Evolutionary conservation across 1,140 invertebrate species (phyloP), one percentile per base, ranked within the genome.

Genomic region (Cotesia chilonis): DNA sequence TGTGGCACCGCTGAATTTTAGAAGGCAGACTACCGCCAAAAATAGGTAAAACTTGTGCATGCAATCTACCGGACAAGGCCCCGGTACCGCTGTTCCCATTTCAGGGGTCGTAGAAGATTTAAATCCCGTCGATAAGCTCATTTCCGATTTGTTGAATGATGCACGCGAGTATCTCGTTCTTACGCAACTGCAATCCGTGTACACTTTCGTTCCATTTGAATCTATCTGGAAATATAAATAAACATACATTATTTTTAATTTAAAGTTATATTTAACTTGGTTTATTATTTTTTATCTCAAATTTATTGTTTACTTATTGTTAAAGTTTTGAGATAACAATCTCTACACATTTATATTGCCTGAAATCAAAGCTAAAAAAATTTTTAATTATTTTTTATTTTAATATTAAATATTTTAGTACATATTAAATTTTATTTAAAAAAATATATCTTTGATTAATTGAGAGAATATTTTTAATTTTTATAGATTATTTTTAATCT

Each of bases 41-140:
- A 92, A 93, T 28, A 91, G 87, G 67, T 91, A 90, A 76, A 92
- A 92, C 75, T 90, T 88, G 2, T 87, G 85, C 74, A 89, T 87
- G 75, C 92, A 93, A 77, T 92, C 90, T 0, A 92, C 90, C 0
- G 88, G 86, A 80, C 92, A 93, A 9, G 90, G 87, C n/a, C 91
- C 91, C 0, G 89, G 87, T 41, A 83, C 78, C 0, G 90, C 90
- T 28, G 85, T 86, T 3, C 90, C 90, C 7, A 80, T 77, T 4
- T 60, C 57, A 28, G 20, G 20, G 6, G 7, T 20, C 17, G 9
- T 38, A 47, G 20, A 54, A 66, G 72, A 64, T 73, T 76, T 4
- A 20, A 57, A 0, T 74, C 64, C 71, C 4, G 20, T 14, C 14
- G 10, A 76, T 67, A 2, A 75, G 66, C 37, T 72, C 57, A 17